Percentiles rank a stretch among this genome's conserved stretches.
Evolutionary conservation across 2,888 invertebrate genomes (phyloP).

Genomic region (Sinhomidia bicolor): DNA sequence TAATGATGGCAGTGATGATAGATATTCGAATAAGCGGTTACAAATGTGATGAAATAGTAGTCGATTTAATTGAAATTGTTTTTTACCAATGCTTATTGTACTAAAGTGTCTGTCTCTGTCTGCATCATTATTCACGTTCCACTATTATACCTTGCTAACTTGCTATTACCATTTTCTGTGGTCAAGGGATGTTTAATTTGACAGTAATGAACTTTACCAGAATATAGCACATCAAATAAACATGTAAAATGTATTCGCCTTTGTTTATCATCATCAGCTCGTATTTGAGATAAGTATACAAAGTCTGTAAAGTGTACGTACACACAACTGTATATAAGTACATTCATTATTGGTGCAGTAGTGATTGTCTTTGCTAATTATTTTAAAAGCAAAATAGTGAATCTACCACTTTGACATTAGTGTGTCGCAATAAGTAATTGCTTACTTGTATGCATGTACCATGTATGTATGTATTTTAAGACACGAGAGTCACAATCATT

Average conservation of each 20-base stretch:
- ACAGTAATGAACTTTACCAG: conserved; percentile 65
- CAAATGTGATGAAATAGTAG: conserved; percentile 50
- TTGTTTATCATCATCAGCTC: neutral
- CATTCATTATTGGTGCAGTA: neutral
- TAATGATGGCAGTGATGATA: neutral
- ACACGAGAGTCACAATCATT: neutral
- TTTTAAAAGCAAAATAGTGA: neutral
- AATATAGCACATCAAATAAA: conserved; percentile 2
- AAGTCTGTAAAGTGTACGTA: too few species aligned
- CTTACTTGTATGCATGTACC: neutral
- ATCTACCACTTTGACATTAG: neutral
- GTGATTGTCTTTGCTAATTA: conserved; percentile 7
- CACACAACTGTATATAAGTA: neutral
- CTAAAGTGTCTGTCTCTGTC: too few species aligned
- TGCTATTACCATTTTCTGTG: conserved; percentile 3
- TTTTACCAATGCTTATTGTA: conserved; percentile 8
- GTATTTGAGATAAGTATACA: neutral
- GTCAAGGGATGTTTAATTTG: conserved; percentile 60
- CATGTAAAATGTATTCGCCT: neutral
- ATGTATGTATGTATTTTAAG: neutral
- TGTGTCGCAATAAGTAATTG: neutral
- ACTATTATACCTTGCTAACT: neutral
- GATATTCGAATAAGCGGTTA: conserved; percentile 6
- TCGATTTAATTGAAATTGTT: conserved; percentile 14
- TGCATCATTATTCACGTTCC: neutral